Evolutionary conservation across 2,113 vertebrate genomes (phyloP), one percentile per base, ranked within the genome.

Genomic region (Forbesichthys papilliferus): DNA sequence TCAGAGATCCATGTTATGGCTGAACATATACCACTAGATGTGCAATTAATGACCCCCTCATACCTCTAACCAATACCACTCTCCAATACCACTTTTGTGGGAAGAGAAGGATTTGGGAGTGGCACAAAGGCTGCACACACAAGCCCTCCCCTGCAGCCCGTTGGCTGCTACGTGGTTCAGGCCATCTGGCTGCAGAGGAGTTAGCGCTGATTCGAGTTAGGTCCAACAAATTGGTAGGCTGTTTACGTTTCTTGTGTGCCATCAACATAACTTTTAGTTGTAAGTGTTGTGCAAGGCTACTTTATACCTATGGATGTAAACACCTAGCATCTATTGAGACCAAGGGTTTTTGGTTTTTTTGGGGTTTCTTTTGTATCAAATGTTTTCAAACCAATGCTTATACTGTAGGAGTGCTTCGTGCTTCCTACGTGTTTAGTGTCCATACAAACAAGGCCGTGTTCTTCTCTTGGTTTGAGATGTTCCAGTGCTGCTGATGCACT

Each of bases 21-120:
- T 69, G 56, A 71, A 74, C 67, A 80, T 48, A 68, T 82, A 78
- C 87, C 81, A 82, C 84, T 81, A 75, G 76, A 82, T 71, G 88
- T 83, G 83, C 83, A 87, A 87, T 86, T 73, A 78, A 68, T 77
- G 68, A 81, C 65, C 69, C 27, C 46, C 61, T 79, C 67, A 34
- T 73, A 52, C 76, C 61, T 68, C 66, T 78, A 69, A 76, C 86
- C 75, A 34, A 75, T 68, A 72, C 74, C 81, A 66, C 77, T 80
- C 78, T 76, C 74, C 16, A 16, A 16, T 16, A 16, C 16, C 16
- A 16, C 71, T 78, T 68, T 3, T 59, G 46, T 20, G 18, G 51
- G 76, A 71, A 9, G 64, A 68, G 55, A 78, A 55, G 60, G 12
- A 60, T 9, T 12, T 56, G 16, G 27, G 27, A 64, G 60, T 18